These are phyloP conservation scores for Climacteris rufus DNA, from an alignment of 2,113 vertebrate species.

Conservation along the genomic window DNA sequence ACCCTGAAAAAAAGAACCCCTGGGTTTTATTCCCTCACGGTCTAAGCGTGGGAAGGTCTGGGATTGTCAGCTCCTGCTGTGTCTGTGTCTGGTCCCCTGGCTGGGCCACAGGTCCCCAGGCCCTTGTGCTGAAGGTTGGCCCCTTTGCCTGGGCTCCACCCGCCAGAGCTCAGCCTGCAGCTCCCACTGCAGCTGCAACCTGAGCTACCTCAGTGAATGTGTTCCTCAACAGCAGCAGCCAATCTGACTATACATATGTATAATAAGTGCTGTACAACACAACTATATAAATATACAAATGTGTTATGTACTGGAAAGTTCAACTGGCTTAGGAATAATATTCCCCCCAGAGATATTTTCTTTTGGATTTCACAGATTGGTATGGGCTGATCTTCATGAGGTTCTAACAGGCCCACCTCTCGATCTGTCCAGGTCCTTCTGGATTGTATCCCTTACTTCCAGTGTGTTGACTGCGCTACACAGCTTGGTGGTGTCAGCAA, in stretches of 20 bases:
- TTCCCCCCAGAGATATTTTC: neutral
- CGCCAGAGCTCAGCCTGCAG: neutral
- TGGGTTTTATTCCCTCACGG: neutral
- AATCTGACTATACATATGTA: neutral
- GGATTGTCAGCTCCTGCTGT: accelerated
- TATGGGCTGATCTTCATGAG: neutral
- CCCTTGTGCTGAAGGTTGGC: neutral
- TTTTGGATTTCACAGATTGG: neutral
- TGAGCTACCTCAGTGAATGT: neutral
- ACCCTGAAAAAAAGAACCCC: neutral
- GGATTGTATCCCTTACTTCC: neutral
- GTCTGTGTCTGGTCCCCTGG: neutral
- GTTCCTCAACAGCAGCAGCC: neutral
- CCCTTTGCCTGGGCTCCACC: neutral
- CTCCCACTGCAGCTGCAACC: neutral
- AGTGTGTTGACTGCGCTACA: neutral
- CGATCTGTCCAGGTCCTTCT: neutral
- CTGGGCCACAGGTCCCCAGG: neutral
- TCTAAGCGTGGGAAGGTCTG: neutral
- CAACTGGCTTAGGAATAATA: neutral
- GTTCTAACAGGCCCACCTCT: neutral
- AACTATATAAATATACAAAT: neutral
- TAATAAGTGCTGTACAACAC: neutral
- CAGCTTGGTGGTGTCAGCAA: neutral
- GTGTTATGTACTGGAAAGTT: neutral